A percentile compares a stretch with the other conserved stretches of the same genome.
These are phyloP conservation scores for Silurus lanzhouensis DNA, from an alignment of 2,797 vertebrate genomes.

Conservation along the genomic window DNA sequence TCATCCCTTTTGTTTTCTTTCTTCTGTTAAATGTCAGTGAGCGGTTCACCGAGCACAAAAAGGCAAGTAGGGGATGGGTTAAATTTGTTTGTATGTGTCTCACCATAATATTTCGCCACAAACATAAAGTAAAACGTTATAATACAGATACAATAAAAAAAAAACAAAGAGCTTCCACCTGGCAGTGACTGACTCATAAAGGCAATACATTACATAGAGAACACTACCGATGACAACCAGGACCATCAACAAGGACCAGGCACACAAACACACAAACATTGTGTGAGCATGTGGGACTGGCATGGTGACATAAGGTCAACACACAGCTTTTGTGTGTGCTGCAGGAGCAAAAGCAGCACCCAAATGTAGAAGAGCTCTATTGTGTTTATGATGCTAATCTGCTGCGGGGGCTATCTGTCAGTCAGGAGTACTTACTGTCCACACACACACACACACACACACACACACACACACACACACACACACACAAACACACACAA, in stretches of 20 bases:
- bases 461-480: neutral
- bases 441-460: neutral
- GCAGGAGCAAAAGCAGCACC: neutral
- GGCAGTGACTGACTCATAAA: no score
- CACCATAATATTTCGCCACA: no score
- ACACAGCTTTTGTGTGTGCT: neutral
- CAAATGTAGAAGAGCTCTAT: no score
- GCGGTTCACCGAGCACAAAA: neutral
- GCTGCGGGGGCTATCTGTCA: neutral
- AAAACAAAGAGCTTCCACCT: no score
- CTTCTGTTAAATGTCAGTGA: neutral
- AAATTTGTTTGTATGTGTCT: neutral
- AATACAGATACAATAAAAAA: no score
- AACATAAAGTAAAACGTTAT: no score
- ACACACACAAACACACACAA: neutral
- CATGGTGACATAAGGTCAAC: neutral
- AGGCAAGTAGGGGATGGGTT: neutral
- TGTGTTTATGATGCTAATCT: constrained; percentile 15
- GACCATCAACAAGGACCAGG: no score
- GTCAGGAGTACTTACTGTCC: neutral
- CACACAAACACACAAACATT: no score
- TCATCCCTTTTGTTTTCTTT: neutral
- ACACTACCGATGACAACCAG: no score
- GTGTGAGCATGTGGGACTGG: neutral
- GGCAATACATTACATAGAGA: no score